Conservation (phyloP, 1,140 invertebrate species). For the Drosophila tsacasi region DNA sequence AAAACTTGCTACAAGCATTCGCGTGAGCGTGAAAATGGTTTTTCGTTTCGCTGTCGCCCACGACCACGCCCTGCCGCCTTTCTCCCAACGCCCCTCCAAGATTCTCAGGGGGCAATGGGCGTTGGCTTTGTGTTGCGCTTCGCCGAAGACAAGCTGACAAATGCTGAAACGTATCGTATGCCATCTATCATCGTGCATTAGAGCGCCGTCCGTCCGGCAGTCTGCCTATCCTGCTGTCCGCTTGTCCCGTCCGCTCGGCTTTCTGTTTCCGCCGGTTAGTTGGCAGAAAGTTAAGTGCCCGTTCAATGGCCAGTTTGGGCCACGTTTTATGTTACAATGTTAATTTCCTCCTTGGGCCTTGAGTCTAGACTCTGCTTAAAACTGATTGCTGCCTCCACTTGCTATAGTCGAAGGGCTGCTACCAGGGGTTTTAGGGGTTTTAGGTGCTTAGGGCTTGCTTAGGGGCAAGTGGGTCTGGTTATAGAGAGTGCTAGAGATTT, state of each 20-base stretch:
- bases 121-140: slow-evolving; percentile 81
- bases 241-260: slow-evolving; percentile 38
- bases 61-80: slow-evolving; percentile 3
- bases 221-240: slow-evolving; percentile 7
- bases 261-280: slow-evolving; percentile 44
- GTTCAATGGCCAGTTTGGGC: slow-evolving; percentile 76
- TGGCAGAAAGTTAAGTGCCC: slow-evolving; percentile 80
- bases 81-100: background rate
- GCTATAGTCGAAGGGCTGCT: slow-evolving; percentile 9
- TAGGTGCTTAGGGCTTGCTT: background rate
- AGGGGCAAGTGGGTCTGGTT: background rate
- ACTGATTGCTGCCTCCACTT: slow-evolving; percentile 63
- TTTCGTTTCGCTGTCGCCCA: slow-evolving; percentile 67
- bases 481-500: slow-evolving; percentile 63
- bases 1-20: slow-evolving; percentile 76
- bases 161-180: slow-evolving; percentile 83
- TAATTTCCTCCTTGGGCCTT: slow-evolving; percentile 69
- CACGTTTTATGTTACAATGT: slow-evolving; percentile 80
- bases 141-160: slow-evolving; percentile 81
- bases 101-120: slow-evolving; percentile 33
- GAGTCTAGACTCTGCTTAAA: slow-evolving; percentile 65
- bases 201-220: slow-evolving; percentile 53
- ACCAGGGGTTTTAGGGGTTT: background rate
- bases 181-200: slow-evolving; percentile 83
- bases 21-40: slow-evolving; percentile 82